Evolutionary conservation across 1,140 invertebrate species (phyloP).

Genomic region (Caenorhabditis briggsae): DNA sequence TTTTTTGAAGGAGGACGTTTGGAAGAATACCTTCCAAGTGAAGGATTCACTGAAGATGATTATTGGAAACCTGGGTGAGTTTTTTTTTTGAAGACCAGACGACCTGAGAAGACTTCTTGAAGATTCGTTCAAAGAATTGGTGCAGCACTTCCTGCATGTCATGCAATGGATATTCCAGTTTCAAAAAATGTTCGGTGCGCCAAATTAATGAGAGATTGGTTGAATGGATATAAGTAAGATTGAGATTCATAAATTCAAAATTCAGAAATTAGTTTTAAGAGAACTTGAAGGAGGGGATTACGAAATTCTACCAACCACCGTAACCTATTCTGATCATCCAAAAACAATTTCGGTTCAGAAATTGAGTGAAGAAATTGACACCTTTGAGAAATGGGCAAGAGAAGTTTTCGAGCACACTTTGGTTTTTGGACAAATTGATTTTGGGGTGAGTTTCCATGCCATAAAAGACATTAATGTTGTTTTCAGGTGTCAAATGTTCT

Average conservation of each 20-base stretch:
- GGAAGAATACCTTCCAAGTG: background rate
- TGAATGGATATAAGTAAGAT: background rate
- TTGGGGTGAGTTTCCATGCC: background rate
- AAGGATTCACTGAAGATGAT: background rate
- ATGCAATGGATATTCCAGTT: conserved; percentile 4
- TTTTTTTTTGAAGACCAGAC: background rate
- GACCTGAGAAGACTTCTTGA: background rate
- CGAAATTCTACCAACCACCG: conserved; percentile 5
- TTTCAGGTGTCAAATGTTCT: background rate
- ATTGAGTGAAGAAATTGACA: background rate
- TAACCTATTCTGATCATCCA: conserved; percentile 1
- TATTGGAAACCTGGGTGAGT: background rate
- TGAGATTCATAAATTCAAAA: background rate
- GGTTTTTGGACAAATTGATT: conserved; percentile 29
- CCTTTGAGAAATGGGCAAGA: background rate
- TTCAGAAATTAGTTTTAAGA: background rate
- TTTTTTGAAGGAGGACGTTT: background rate
- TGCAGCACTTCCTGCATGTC: background rate
- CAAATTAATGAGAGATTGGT: conserved; percentile 9
- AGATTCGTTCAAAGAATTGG: background rate
- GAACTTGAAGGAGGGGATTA: background rate
- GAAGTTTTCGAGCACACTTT: conserved; percentile 8
- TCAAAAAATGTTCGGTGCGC: background rate
- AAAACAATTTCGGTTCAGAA: background rate
- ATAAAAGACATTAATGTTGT: background rate